These are phyloP conservation scores for Kryptopterus vitreolus DNA, from an alignment of 2,797 vertebrate species.

Conservation along the genomic window DNA sequence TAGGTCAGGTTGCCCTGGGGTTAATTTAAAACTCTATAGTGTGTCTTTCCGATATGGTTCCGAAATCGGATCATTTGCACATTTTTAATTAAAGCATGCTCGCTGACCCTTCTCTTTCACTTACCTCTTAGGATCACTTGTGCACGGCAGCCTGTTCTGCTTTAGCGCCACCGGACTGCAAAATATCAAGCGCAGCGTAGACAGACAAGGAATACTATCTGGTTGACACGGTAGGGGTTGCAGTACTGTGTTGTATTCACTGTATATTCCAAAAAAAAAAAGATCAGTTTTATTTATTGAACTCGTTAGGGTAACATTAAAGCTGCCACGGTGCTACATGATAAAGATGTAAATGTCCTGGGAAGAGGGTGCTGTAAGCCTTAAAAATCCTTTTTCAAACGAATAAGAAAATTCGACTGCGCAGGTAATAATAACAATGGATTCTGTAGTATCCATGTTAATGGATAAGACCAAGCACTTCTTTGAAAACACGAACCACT, in stretches of 20 bases:
- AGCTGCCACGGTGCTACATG: conserved; percentile 12
- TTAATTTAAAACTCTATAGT: conserved; percentile 47
- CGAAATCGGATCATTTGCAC: conserved; percentile 52
- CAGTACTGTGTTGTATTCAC: conserved; percentile 13
- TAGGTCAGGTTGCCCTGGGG: conserved; percentile 29
- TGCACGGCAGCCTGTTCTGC: conserved; percentile 39
- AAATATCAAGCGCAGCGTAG: conserved; percentile 1
- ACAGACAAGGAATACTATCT: conserved; percentile 36
- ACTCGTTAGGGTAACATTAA: conserved; percentile 32
- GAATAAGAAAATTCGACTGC: conserved; percentile 31
- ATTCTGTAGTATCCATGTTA: conserved; percentile 18
- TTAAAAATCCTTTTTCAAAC: conserved; percentile 13
- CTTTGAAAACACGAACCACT: conserved; percentile 3
- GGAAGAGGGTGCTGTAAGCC: not conserved
- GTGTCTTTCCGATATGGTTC: conserved; percentile 48
- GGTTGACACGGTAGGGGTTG: conserved; percentile 24
- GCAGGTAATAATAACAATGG: conserved; percentile 20
- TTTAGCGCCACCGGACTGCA: conserved; percentile 38
- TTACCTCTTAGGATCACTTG: conserved; percentile 37
- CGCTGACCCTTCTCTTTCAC: conserved; percentile 42
- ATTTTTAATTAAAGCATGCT: conserved; percentile 51
- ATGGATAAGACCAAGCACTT: conserved; percentile 34
- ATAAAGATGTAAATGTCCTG: conserved; percentile 21
- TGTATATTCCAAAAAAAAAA: conserved; percentile 32
- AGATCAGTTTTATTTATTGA: conserved; percentile 41